phyloP scores from a whole-genome alignment of 2,888 invertebrate species.

The Endomychus coccineus region DNA sequence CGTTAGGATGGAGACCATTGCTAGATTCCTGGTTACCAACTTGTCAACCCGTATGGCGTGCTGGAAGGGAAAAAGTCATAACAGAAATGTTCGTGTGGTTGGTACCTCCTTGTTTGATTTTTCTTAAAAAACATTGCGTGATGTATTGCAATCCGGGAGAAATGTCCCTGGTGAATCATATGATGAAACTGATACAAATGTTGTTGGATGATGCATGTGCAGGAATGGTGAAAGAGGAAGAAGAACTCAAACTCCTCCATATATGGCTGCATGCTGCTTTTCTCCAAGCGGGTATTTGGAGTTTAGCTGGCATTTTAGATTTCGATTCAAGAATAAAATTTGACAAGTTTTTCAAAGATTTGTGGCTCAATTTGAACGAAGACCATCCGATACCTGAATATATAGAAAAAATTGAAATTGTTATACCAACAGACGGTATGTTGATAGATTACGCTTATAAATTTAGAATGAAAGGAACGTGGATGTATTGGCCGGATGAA shows the following conservation, averaged over 20 bases:
- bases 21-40: slow-evolving; percentile 72
- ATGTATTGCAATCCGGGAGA: slow-evolving; percentile 62
- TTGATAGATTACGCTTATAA: slow-evolving; percentile 77
- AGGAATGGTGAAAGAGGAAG: slow-evolving; percentile 44
- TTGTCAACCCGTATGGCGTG: slow-evolving; percentile 61
- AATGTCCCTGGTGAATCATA: slow-evolving; percentile 63
- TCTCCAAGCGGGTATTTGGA: slow-evolving; percentile 73
- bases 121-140: slow-evolving; percentile 61
- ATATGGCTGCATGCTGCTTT: slow-evolving; percentile 73
- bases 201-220: slow-evolving; percentile 63
- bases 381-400: slow-evolving; percentile 50
- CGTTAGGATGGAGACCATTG: slow-evolving; percentile 77
- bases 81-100: slow-evolving; percentile 66
- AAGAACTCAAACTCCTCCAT: slow-evolving; percentile 60
- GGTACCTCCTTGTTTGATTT: slow-evolving; percentile 66
- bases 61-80: slow-evolving; percentile 53
- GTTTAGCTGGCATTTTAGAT: slow-evolving; percentile 74
- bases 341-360: slow-evolving; percentile 54
- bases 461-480: slow-evolving; percentile 69
- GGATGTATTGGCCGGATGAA: slow-evolving; percentile 81
- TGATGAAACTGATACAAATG: slow-evolving; percentile 70
- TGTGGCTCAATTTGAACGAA: slow-evolving; percentile 45
- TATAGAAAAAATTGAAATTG: slow-evolving; percentile 66
- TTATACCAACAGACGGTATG: slow-evolving; percentile 68
- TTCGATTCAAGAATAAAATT: slow-evolving; percentile 60